Evolutionary conservation across 2,797 vertebrate genomes (phyloP).

Genomic region (Xenentodon cancila): DNA sequence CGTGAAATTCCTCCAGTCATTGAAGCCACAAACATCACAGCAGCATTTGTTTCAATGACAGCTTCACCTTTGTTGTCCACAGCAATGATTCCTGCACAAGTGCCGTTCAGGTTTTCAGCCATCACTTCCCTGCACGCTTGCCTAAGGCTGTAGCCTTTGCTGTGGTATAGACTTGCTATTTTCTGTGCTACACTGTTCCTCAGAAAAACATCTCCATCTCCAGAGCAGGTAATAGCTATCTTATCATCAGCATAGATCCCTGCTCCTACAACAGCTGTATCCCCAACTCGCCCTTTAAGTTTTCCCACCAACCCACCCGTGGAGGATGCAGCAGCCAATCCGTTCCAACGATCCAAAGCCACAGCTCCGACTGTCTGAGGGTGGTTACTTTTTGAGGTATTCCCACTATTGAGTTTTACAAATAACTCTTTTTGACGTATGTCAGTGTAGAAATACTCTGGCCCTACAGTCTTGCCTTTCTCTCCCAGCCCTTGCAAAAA

Average conservation of each 20-base stretch:
- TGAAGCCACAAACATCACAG: conserved; percentile 83
- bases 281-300: conserved; percentile 82
- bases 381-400: conserved; percentile 74
- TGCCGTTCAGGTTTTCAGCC: conserved; percentile 69
- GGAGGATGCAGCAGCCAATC: conserved; percentile 81
- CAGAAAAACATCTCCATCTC: conserved; percentile 84
- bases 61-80: conserved; percentile 75
- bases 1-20: conserved; percentile 63
- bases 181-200: conserved; percentile 82
- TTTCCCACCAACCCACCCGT: conserved; percentile 84
- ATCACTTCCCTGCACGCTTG: conserved; percentile 82
- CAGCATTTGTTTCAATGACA: conserved; percentile 81
- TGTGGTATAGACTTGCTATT: conserved; percentile 81
- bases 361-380: conserved; percentile 86
- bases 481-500: conserved; percentile 69
- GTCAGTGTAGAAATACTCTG: conserved; percentile 83
- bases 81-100: conserved; percentile 82
- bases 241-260: conserved; percentile 83
- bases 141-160: conserved; percentile 77
- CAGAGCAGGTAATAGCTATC: conserved; percentile 82
- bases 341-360: conserved; percentile 73
- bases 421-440: conserved; percentile 72
- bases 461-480: conserved; percentile 60
- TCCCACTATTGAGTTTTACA: conserved; percentile 52
- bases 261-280: conserved; percentile 84